These are phyloP conservation scores for Gonioctena quinquepunctata DNA, from an alignment of 1,140 invertebrate species.

Conservation along the genomic window DNA sequence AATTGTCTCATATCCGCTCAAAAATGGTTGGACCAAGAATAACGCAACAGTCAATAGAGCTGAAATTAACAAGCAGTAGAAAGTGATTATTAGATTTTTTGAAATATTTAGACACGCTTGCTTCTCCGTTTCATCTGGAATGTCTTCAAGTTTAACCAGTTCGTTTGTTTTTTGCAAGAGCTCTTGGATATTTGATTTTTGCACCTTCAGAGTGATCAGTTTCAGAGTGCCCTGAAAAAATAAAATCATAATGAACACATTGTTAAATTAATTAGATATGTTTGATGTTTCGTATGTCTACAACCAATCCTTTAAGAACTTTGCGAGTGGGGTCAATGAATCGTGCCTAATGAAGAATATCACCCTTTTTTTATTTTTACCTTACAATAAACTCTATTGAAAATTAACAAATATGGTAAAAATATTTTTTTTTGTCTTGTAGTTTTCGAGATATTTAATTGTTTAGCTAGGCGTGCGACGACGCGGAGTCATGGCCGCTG, in stretches of 20 bases:
- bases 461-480: too few relatives aligned
- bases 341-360: too few relatives aligned
- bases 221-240: neutral
- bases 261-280: neutral
- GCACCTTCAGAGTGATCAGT: neutral
- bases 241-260: neutral
- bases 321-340: too few relatives aligned
- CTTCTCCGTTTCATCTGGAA: neutral
- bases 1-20: neutral
- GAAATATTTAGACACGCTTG: too few relatives aligned
- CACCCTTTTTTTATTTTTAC: too few relatives aligned
- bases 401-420: too few relatives aligned
- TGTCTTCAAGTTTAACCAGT: neutral
- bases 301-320: too few relatives aligned
- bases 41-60: neutral
- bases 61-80: neutral
- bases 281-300: too few relatives aligned
- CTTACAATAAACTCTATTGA: too few relatives aligned
- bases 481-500: too few relatives aligned
- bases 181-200: neutral
- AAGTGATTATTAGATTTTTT: neutral
- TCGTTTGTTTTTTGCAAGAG: neutral
- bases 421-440: too few relatives aligned
- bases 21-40: neutral
- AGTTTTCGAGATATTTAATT: too few relatives aligned